These are phyloP conservation scores for Muraenolepis orangiensis DNA, from an alignment of 2,797 vertebrate species.

Conservation along the genomic window DNA sequence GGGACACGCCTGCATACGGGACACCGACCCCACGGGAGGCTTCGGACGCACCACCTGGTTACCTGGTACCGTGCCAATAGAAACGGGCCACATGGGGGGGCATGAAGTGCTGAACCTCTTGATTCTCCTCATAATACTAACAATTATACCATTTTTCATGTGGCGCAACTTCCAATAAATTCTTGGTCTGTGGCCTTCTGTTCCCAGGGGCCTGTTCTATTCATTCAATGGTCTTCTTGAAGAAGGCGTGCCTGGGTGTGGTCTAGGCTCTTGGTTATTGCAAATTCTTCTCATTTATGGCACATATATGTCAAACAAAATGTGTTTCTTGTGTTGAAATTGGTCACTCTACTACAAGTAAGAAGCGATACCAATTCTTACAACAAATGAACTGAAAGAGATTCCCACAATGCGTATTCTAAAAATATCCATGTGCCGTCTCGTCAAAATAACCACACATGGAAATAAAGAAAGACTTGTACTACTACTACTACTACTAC, in stretches of 20 bases:
- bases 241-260: background rate
- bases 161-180: background rate
- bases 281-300: constrained; percentile 1
- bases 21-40: constrained; percentile 13
- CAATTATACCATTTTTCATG: background rate
- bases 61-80: background rate
- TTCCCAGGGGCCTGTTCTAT: background rate
- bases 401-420: background rate
- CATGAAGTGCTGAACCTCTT: background rate
- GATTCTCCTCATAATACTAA: background rate
- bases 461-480: background rate
- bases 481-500: background rate
- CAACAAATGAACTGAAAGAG: background rate
- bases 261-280: background rate
- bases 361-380: background rate
- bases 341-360: background rate
- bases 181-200: background rate
- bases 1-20: constrained; percentile 58
- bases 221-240: background rate
- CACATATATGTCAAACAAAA: background rate
- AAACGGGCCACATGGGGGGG: background rate
- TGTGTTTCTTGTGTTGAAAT: background rate
- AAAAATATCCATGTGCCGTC: background rate
- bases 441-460: background rate
- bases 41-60: background rate